Evolutionary conservation across 2,797 vertebrate species (phyloP).

Genomic region (Etheostoma perlongum): DNA sequence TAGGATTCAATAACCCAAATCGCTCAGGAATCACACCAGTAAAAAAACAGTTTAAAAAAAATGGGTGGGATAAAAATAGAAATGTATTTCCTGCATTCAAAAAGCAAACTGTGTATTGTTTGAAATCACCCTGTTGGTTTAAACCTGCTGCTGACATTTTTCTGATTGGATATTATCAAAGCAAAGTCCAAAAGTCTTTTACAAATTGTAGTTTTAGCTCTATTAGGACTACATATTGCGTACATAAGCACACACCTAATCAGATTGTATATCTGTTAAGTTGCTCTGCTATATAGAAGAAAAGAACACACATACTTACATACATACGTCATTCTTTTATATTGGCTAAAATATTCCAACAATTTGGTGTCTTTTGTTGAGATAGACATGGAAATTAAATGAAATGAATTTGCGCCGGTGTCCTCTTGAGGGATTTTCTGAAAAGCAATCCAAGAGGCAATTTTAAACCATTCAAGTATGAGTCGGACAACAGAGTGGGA

Average conservation of each 20-base stretch:
- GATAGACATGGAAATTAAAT: conserved; percentile 79
- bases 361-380: conserved; percentile 59
- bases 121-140: conserved; percentile 6
- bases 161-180: conserved; percentile 30
- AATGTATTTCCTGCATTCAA: not conserved
- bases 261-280: conserved; percentile 22
- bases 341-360: conserved; percentile 50
- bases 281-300: conserved; percentile 4
- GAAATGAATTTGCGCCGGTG: conserved; percentile 69
- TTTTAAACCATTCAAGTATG: conserved; percentile 84
- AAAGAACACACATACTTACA: not conserved
- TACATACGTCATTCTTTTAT: conserved; percentile 2
- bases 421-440: conserved; percentile 82
- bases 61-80: conserved; percentile 1
- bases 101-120: conserved; percentile 1
- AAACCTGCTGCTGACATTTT: conserved; percentile 9
- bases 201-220: conserved; percentile 19
- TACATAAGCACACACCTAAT: conserved; percentile 27
- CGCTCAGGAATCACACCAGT: not conserved
- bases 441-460: conserved; percentile 82
- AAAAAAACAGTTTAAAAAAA: conserved; percentile 1
- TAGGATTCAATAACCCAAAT: conserved; percentile 2
- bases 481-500: conserved; percentile 56
- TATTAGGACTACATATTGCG: conserved; percentile 26
- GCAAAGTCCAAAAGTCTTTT: conserved; percentile 6